Evolutionary conservation across 2,797 vertebrate species (phyloP).

Genomic region (Silurus aristotelis): DNA sequence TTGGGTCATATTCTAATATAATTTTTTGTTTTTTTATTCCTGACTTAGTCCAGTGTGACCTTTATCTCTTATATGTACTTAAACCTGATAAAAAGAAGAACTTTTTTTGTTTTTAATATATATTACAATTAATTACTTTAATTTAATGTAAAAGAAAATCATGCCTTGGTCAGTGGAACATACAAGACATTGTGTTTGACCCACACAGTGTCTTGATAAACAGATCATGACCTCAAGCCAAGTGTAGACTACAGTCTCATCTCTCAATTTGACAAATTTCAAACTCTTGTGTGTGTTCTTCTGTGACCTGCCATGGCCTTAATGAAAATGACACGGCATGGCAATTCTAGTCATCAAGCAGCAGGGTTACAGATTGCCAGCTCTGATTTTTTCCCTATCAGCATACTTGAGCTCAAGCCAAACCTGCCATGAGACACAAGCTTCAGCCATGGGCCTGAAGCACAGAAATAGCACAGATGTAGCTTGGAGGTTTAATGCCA

Average conservation of each 20-base stretch:
- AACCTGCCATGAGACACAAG: slow-evolving; percentile 53
- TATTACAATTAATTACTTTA: no score
- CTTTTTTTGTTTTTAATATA: no score
- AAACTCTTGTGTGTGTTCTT: slow-evolving; percentile 35
- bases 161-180: not conserved
- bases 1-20: no score
- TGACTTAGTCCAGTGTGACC: not conserved
- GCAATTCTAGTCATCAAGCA: slow-evolving; percentile 43
- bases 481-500: slow-evolving; percentile 49
- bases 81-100: not conserved
- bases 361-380: slow-evolving; percentile 40
- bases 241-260: slow-evolving; percentile 7
- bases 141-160: not conserved
- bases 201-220: not conserved
- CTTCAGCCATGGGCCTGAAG: slow-evolving; percentile 42
- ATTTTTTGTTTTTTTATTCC: not conserved
- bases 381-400: slow-evolving; percentile 54
- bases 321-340: slow-evolving; percentile 54
- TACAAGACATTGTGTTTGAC: not conserved
- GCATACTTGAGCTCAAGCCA: slow-evolving; percentile 62
- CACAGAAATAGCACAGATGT: slow-evolving; percentile 57
- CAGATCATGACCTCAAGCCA: not conserved
- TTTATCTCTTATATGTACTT: not conserved
- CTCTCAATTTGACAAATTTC: slow-evolving; percentile 45
- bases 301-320: slow-evolving; percentile 43